These are phyloP conservation scores for Leucopsar rothschildi DNA, from an alignment of 2,113 vertebrate species.

Conservation along the genomic window DNA sequence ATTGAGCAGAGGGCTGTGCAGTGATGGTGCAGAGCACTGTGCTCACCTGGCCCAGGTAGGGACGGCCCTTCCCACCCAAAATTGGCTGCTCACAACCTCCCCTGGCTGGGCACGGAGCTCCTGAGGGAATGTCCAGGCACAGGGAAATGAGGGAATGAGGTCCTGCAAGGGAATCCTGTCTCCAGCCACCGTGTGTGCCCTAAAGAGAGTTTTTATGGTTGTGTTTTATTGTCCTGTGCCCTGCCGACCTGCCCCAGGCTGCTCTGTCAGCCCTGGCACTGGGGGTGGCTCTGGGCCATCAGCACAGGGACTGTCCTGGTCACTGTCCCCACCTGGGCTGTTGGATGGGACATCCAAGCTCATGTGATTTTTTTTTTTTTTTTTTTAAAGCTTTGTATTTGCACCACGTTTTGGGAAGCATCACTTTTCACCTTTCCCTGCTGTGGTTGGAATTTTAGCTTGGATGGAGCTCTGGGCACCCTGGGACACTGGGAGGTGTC, in stretches of 20 bases:
- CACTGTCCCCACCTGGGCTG: accelerated
- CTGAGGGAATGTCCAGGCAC: not conserved
- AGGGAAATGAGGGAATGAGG: accelerated
- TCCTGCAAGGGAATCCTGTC: accelerated
- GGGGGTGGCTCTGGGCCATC: accelerated
- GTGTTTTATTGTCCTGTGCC: no score
- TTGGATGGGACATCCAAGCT: no score
- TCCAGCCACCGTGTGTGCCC: accelerated
- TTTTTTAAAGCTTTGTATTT: not conserved
- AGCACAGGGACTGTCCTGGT: accelerated
- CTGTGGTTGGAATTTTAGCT: not conserved
- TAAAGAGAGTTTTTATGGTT: accelerated
- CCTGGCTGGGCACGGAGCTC: accelerated
- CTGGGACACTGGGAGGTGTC: not conserved
- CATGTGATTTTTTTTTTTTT: accelerated
- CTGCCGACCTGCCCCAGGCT: not conserved
- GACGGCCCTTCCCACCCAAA: accelerated
- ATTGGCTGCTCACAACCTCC: accelerated
- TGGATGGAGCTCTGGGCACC: not conserved
- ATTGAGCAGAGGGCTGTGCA: no score
- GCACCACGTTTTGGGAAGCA: accelerated
- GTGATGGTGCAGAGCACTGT: no score
- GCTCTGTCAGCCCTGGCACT: accelerated
- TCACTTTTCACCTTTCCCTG: accelerated
- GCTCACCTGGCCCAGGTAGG: accelerated